phyloP scores from a whole-genome alignment of 2,888 invertebrate species.

The Himalopsyche kuldschensis region DNA sequence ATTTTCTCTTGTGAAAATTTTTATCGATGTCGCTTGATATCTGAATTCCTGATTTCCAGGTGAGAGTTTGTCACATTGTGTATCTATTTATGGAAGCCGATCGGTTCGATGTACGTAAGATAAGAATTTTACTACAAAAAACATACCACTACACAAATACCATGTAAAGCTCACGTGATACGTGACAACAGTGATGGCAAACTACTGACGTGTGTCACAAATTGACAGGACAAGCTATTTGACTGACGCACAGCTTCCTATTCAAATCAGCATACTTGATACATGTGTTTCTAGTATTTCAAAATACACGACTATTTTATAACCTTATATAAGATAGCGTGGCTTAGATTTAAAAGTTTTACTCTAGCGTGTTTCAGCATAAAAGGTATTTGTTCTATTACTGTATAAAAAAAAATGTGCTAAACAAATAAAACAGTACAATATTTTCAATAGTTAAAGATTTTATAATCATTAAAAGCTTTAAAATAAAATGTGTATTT shows the following conservation, averaged over 20 bases:
- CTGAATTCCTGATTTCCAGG: neutral
- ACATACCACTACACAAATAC: neutral
- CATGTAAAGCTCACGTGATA: conserved; percentile 1
- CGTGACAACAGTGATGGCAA: neutral
- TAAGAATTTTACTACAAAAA: neutral
- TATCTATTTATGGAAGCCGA: neutral
- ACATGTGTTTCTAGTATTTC: neutral
- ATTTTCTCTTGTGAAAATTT: neutral
- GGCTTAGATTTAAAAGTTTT: neutral
- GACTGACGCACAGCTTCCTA: neutral
- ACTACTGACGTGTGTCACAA: neutral
- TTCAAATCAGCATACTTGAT: neutral
- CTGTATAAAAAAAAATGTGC: too few species aligned
- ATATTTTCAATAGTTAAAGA: too few species aligned
- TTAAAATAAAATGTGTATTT: too few species aligned
- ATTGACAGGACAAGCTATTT: neutral
- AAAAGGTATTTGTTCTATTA: too few species aligned
- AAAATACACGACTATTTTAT: neutral
- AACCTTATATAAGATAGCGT: neutral
- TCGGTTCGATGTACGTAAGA: neutral
- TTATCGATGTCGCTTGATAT: neutral
- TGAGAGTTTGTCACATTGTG: neutral
- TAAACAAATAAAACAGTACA: too few species aligned
- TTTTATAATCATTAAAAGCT: too few species aligned
- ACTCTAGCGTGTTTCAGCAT: too few species aligned